A percentile compares a stretch with the other conserved stretches of the same genome.
Evolutionary conservation across 2,797 vertebrate species (phyloP).

Genomic region (Parauchenoglanis punctatus): DNA sequence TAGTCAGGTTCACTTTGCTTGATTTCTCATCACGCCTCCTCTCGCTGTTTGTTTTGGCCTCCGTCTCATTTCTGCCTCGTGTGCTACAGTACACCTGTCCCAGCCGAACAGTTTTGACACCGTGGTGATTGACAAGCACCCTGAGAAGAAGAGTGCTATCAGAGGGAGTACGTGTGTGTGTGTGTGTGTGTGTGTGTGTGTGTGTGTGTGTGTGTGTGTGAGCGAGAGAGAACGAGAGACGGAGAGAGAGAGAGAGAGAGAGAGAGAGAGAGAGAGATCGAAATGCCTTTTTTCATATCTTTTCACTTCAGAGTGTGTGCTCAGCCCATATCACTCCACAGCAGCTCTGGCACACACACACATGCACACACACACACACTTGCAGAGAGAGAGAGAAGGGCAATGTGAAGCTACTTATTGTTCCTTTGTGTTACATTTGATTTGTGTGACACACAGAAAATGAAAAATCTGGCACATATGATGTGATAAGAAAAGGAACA

Average conservation of each 20-base stretch:
- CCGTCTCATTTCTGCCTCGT: constrained; percentile 39
- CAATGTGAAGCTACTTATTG: constrained; percentile 48
- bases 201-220: constrained; percentile 22
- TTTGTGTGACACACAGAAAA: constrained; percentile 51
- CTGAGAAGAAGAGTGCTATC: constrained; percentile 18
- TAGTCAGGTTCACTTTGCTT: constrained; percentile 44
- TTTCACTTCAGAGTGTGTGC: constrained; percentile 57
- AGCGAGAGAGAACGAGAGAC: neutral
- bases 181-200: constrained; percentile 3
- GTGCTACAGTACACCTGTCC: constrained; percentile 51
- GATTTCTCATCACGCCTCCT: constrained; percentile 42
- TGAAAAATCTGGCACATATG: constrained; percentile 47
- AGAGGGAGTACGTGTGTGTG: neutral
- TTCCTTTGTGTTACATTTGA: constrained; percentile 51
- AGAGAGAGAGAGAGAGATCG: constrained; percentile 66
- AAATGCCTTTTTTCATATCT: constrained; percentile 73
- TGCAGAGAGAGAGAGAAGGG: constrained; percentile 16
- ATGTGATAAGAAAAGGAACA: constrained; percentile 47
- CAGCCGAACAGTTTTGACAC: constrained; percentile 44
- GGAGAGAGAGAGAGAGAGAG: constrained; percentile 68
- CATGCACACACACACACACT: constrained; percentile 28
- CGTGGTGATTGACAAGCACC: constrained; percentile 49
- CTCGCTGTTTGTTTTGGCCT: constrained; percentile 46
- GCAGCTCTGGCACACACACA: constrained; percentile 55
- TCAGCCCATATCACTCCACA: constrained; percentile 54